Evolutionary conservation across 1,140 invertebrate genomes (phyloP), one percentile per base, ranked within the genome.

Genomic region (Cecropterus lyciades): DNA sequence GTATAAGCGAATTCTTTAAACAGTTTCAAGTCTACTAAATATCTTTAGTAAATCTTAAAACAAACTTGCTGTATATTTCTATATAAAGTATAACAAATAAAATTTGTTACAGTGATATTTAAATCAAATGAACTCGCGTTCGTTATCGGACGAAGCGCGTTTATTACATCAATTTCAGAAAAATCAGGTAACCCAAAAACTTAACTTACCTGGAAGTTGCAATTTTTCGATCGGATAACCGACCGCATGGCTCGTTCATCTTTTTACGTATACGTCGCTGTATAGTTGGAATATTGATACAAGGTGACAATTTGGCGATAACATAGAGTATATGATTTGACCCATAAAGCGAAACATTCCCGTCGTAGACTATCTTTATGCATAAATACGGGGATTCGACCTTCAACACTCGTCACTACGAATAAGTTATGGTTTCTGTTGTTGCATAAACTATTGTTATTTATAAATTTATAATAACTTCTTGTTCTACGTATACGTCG

Each of bases 341-440:
- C 24, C 24, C 48, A 30, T 51, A 51, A 51, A 51, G n/a, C 30
- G 48, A 27, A 30, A 1, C 48, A 14, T 30, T 7, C 13, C 13
- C 24, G 11, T 49, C 24, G 11, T 49, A 13, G n/a, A 14, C 20
- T 27, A 51, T 51, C 20, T 51, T 51, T 51, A 51, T 51, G 20
- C 14, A 51, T 27, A 27, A n/a, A 13, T 8, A 30, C 20, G 33
- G 33, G 1, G 3, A 27, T 14, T n/a, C 24, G 20, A 51, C 11
- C n/a, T 7, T 51, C 30, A 51, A 11, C 48, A 13, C n/a, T n/a
- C 24, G 46, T 24, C 17, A 4, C 16, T 9, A 17, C 6, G 46
- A 9, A 7, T 17, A 51, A 17, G 20, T 11, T 17, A 17, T 13
- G 17, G 5, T 10, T 51, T 17, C 10, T 9, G 3, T 17, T 17